phyloP scores from a whole-genome alignment of 2,113 vertebrate genomes.

The Pholis gunnellus region DNA sequence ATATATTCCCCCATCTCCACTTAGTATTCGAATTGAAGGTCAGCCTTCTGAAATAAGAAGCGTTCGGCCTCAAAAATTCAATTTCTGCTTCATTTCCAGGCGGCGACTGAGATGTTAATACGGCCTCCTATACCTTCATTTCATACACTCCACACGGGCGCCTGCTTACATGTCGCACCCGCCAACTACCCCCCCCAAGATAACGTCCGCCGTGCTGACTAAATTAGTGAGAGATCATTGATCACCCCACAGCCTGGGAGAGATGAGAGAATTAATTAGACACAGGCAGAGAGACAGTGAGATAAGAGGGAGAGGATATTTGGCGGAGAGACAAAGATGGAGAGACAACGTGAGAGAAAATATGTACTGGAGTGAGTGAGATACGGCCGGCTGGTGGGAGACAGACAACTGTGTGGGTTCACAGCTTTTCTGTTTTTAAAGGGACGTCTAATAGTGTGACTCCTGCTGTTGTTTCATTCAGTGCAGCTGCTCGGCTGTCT shows the following conservation, averaged over 20 bases:
- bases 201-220: slow-evolving; percentile 19
- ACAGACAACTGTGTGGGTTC: slow-evolving; percentile 32
- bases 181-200: slow-evolving; percentile 6
- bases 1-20: slow-evolving; percentile 65
- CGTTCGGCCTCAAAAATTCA: slow-evolving; percentile 59
- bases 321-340: slow-evolving; percentile 16
- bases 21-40: slow-evolving; percentile 66
- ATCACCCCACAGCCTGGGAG: slow-evolving; percentile 49
- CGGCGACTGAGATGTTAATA: slow-evolving; percentile 50
- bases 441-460: background rate
- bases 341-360: slow-evolving; percentile 20
- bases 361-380: slow-evolving; percentile 35
- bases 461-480: background rate
- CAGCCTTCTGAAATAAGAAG: slow-evolving; percentile 57
- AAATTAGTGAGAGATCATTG: slow-evolving; percentile 65
- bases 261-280: slow-evolving; percentile 61
- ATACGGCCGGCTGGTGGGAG: slow-evolving; percentile 37
- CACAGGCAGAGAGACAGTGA: slow-evolving; percentile 7
- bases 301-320: slow-evolving; percentile 8
- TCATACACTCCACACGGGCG: slow-evolving; percentile 5
- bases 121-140: slow-evolving; percentile 18
- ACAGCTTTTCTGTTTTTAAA: slow-evolving; percentile 39
- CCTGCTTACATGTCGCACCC: slow-evolving; percentile 27
- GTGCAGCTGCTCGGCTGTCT: slow-evolving; percentile 8
- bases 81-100: slow-evolving; percentile 66